phyloP scores from a whole-genome alignment of 2,888 invertebrate species.

The Stenchaetothrips biformis region DNA sequence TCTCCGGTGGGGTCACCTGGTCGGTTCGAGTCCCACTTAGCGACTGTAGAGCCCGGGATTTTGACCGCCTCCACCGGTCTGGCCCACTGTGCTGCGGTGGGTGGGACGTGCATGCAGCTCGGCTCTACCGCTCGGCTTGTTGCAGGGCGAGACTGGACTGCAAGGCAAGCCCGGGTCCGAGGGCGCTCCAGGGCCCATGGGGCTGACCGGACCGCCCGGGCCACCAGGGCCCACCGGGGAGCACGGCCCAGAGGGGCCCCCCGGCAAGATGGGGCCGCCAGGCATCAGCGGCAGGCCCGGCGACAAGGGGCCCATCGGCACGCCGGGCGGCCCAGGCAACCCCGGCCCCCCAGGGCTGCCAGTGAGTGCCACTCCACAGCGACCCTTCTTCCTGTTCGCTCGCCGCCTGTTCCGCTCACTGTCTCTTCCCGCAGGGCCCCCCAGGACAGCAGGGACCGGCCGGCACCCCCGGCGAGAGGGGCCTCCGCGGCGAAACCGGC shows the following conservation, averaged over 20 bases:
- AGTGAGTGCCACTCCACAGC: background rate
- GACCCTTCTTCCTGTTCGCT: background rate
- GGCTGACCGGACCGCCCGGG: constrained; percentile 60
- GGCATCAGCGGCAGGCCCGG: background rate
- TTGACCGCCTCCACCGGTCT: background rate
- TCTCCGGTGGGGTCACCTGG: background rate
- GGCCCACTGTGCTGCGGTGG: background rate
- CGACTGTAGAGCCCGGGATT: background rate
- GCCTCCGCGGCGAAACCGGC: constrained; percentile 66
- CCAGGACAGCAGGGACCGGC: constrained; percentile 48
- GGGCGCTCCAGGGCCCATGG: constrained; percentile 62
- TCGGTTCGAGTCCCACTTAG: background rate
- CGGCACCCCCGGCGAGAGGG: constrained; percentile 67
- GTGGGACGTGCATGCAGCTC: no score
- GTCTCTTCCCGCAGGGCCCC: constrained; percentile 14
- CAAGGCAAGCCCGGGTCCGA: constrained; percentile 73
- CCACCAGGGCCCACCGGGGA: constrained; percentile 63
- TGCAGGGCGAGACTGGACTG: constrained; percentile 64
- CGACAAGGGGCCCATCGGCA: background rate
- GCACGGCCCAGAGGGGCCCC: constrained; percentile 54
- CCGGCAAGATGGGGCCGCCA: constrained; percentile 52
- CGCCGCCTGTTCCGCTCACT: background rate
- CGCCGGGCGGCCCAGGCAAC: background rate
- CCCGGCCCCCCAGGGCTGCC: background rate
- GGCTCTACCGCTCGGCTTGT: constrained; percentile 31